These are phyloP conservation scores for Tapirus indicus DNA, from an alignment of 2,797 vertebrate genomes.

Conservation along the genomic window DNA sequence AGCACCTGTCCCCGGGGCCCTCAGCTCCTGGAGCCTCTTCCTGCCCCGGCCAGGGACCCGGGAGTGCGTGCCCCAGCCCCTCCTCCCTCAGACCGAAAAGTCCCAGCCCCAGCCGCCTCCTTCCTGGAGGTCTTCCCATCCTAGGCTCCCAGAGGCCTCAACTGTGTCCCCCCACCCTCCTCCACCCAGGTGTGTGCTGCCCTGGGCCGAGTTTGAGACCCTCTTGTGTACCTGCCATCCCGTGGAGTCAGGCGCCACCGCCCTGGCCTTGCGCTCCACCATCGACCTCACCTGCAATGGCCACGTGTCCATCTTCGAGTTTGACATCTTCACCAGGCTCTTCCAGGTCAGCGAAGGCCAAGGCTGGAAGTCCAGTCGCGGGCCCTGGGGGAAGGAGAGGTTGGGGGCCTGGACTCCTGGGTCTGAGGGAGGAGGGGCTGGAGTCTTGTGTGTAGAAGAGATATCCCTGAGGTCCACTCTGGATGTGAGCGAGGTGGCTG, in stretches of 20 bases:
- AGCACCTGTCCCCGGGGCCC: no score
- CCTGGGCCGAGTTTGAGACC: conserved; percentile 91
- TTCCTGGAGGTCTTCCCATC: not conserved
- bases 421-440: no score
- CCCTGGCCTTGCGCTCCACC: conserved; percentile 93
- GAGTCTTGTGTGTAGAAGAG: not conserved
- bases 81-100: not conserved
- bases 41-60: not conserved
- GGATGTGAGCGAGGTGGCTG: not conserved
- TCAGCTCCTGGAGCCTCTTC: not conserved
- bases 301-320: conserved; percentile 94
- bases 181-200: conserved; percentile 90
- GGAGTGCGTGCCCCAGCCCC: not conserved
- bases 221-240: conserved; percentile 88
- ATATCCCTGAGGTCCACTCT: not conserved
- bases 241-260: conserved; percentile 90
- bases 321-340: conserved; percentile 95
- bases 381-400: not conserved
- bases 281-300: conserved; percentile 94
- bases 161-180: rapidly evolving
- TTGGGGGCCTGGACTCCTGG: not conserved
- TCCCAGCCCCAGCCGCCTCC: not conserved
- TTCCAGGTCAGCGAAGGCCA: conserved; percentile 91
- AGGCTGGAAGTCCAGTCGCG: not conserved
- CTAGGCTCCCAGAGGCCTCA: not conserved